Percentiles rank a stretch among this genome's conserved stretches.
These are phyloP conservation scores for Embiotoca jacksoni DNA, from an alignment of 2,113 vertebrate genomes.

Conservation along the genomic window DNA sequence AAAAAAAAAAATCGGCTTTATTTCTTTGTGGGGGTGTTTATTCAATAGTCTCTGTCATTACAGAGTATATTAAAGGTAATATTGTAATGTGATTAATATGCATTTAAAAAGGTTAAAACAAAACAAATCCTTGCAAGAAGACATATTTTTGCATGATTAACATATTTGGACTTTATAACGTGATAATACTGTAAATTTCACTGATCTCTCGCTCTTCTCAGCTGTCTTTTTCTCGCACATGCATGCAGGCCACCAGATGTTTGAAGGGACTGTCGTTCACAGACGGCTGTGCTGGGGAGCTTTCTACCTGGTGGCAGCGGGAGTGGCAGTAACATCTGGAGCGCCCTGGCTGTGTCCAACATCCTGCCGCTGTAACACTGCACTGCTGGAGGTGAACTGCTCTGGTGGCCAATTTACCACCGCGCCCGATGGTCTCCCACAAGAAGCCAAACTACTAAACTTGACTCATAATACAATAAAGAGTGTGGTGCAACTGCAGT, in stretches of 20 bases:
- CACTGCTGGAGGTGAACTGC: conserved; percentile 83
- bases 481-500: conserved; percentile 81
- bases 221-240: conserved; percentile 30
- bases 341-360: conserved; percentile 78
- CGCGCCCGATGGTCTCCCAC: conserved; percentile 80
- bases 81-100: no score
- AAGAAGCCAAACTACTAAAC: conserved; percentile 82
- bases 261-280: conserved; percentile 59
- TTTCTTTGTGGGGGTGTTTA: no score
- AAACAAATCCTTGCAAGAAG: neutral
- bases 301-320: conserved; percentile 71
- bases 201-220: conserved; percentile 10
- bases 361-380: conserved; percentile 82
- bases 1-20: no score
- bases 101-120: no score
- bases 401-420: conserved; percentile 75
- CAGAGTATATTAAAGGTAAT: no score
- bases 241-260: conserved; percentile 81
- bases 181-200: neutral
- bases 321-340: conserved; percentile 58
- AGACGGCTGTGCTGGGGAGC: conserved; percentile 71
- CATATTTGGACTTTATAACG: neutral
- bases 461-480: conserved; percentile 86
- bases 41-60: no score
- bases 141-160: neutral